These are phyloP conservation scores for Cetoscarus ocellatus DNA, from an alignment of 2,797 vertebrate genomes.

Conservation along the genomic window DNA sequence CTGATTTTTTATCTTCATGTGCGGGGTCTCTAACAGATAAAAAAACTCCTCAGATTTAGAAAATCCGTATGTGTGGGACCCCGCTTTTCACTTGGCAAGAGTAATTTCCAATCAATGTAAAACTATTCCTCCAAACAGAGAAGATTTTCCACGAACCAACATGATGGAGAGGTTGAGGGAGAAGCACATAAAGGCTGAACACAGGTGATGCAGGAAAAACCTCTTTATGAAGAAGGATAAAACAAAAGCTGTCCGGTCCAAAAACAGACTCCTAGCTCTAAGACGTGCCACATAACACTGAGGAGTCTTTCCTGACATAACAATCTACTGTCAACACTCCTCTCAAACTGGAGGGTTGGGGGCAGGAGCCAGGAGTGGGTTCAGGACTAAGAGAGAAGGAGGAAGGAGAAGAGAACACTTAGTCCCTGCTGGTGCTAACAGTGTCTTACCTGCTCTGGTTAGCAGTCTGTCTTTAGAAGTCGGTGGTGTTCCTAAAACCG, in stretches of 20 bases:
- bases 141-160: slow-evolving; percentile 6
- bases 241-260: slow-evolving; percentile 38
- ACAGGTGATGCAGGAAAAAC: slow-evolving; percentile 24
- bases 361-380: slow-evolving; percentile 42
- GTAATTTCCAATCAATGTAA: slow-evolving; percentile 2
- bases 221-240: slow-evolving; percentile 13
- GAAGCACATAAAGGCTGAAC: slow-evolving; percentile 36
- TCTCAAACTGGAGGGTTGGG: slow-evolving; percentile 1
- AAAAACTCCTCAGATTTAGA: too few relatives aligned
- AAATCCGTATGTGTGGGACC: too few relatives aligned
- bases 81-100: neutral
- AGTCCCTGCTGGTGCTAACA: slow-evolving; percentile 41
- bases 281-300: neutral
- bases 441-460: slow-evolving; percentile 80
- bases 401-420: slow-evolving; percentile 30
- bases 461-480: slow-evolving; percentile 77
- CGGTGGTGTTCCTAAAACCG: slow-evolving; percentile 82
- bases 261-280: slow-evolving; percentile 60
- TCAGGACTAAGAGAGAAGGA: slow-evolving; percentile 42
- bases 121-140: slow-evolving; percentile 5
- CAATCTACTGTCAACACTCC: slow-evolving; percentile 16
- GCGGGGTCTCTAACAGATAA: too few relatives aligned
- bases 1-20: too few relatives aligned
- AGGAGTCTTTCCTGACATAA: slow-evolving; percentile 15
- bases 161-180: slow-evolving; percentile 41